Evolutionary conservation across 2,888 invertebrate genomes (phyloP).

Genomic region (Deilephila elpenor): DNA sequence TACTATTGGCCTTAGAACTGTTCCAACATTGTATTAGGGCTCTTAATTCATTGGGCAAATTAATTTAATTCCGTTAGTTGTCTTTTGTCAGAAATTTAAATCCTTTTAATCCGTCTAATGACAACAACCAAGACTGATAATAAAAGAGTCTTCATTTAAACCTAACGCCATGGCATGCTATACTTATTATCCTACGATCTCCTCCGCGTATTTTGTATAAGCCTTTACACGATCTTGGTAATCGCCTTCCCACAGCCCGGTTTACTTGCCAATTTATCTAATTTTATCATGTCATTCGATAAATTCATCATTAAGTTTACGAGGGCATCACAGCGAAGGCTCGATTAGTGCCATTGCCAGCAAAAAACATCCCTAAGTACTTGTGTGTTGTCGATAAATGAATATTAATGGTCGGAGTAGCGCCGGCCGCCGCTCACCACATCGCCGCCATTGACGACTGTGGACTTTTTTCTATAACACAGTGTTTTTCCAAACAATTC

Average conservation of each 20-base stretch:
- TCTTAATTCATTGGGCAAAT: too few species aligned
- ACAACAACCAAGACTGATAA: too few species aligned
- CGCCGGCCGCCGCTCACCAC: slow-evolving; percentile 18
- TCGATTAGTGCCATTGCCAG: slow-evolving; percentile 26
- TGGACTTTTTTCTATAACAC: neutral
- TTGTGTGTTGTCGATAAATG: neutral
- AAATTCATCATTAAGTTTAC: slow-evolving; percentile 36
- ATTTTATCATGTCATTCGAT: slow-evolving; percentile 34
- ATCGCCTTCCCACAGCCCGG: neutral
- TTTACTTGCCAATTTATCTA: slow-evolving; percentile 8
- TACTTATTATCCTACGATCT: neutral
- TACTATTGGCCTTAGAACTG: too few species aligned
- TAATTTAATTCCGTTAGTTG: too few species aligned
- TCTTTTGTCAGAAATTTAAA: too few species aligned
- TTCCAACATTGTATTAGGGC: too few species aligned
- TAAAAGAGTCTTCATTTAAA: too few species aligned
- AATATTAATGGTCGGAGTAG: slow-evolving; percentile 15
- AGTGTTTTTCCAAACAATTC: neutral
- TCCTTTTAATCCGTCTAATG: too few species aligned
- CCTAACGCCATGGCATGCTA: too few species aligned
- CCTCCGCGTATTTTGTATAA: neutral
- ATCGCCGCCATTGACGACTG: neutral
- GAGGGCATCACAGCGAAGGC: slow-evolving; percentile 33
- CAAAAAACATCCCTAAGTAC: slow-evolving; percentile 32
- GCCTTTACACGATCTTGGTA: neutral